Percentiles rank a stretch among this genome's conserved stretches.
Evolutionary conservation across 1,140 invertebrate genomes (phyloP).

Genomic region (Lucilia sericata): DNA sequence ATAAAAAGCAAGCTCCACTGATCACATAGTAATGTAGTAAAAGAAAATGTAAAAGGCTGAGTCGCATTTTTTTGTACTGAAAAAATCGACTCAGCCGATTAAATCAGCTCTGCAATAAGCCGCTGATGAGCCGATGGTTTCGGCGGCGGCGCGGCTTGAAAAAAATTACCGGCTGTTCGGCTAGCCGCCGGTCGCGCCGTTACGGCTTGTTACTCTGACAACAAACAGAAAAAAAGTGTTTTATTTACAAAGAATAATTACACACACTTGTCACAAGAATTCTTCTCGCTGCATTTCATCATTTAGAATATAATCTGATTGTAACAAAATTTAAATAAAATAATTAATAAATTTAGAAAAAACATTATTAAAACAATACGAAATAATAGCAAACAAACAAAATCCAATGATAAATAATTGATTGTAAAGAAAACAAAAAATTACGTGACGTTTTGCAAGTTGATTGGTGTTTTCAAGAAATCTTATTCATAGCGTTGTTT

Average conservation of each 20-base stretch:
- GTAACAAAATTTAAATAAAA: not conserved
- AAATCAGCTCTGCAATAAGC: too few relatives aligned
- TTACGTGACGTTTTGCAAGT: not conserved
- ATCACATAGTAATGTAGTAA: too few relatives aligned
- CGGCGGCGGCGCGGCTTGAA: too few relatives aligned
- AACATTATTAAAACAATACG: not conserved
- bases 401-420: not conserved
- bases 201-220: too few relatives aligned
- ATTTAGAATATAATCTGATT: not conserved
- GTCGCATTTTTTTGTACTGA: too few relatives aligned
- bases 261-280: slow-evolving; percentile 1
- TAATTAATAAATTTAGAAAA: not conserved
- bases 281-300: not conserved
- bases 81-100: too few relatives aligned
- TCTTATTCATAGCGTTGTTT: not conserved
- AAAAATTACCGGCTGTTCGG: too few relatives aligned
- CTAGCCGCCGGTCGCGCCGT: too few relatives aligned
- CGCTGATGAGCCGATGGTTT: too few relatives aligned
- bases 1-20: too few relatives aligned
- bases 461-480: not conserved
- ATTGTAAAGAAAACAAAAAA: not conserved
- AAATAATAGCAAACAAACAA: not conserved
- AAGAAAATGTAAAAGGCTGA: too few relatives aligned
- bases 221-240: not conserved
- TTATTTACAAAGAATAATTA: not conserved